phyloP scores from a whole-genome alignment of 2,797 vertebrate genomes.

The Mustela erminea region DNA sequence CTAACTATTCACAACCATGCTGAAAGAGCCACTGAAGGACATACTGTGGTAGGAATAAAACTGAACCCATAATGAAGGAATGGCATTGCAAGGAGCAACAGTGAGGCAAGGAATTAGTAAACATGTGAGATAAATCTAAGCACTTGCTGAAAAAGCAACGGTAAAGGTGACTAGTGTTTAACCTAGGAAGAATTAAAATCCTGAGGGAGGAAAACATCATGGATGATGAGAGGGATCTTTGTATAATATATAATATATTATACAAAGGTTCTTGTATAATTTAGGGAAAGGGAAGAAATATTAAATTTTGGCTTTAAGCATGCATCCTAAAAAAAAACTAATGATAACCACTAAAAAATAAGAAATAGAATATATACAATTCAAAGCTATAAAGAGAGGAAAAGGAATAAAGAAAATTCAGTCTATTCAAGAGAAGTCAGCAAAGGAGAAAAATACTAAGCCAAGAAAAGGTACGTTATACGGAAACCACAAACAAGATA shows the following conservation, averaged over 20 bases:
- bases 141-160: not conserved
- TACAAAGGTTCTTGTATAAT: not conserved
- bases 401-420: not conserved
- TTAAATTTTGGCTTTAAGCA: slow-evolving; percentile 21
- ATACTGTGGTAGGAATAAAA: not conserved
- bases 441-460: not conserved
- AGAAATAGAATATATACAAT: not conserved
- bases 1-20: not conserved
- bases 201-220: not conserved
- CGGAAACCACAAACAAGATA: slow-evolving; percentile 3
- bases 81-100: not conserved
- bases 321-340: not conserved
- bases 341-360: not conserved
- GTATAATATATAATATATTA: too few species aligned
- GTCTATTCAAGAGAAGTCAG: not conserved
- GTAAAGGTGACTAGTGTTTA: not conserved
- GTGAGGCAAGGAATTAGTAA: not conserved
- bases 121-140: not conserved
- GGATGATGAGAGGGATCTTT: not conserved
- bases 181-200: not conserved
- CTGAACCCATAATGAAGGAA: not conserved
- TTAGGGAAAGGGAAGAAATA: slow-evolving; percentile 41
- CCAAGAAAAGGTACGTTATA: not conserved
- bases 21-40: not conserved
- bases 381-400: not conserved